Conservation (phyloP, 2,888 invertebrate genomes). For the Schizaphis graminum region DNA sequence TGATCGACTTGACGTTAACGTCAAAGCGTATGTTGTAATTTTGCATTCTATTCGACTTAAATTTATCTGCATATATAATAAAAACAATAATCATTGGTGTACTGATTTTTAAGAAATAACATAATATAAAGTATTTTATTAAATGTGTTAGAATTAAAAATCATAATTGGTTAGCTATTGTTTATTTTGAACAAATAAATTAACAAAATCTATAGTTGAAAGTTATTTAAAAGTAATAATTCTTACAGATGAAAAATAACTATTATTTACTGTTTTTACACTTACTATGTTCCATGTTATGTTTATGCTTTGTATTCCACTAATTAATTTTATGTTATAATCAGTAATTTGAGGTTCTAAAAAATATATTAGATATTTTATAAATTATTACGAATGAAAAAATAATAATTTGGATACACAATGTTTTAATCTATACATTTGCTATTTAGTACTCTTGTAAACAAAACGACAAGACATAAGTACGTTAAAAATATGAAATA, state of each 20-base stretch:
- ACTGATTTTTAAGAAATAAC: no score
- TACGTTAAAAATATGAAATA: no score
- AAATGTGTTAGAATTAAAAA: no score
- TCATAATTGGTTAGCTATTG: not conserved
- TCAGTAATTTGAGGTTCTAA: not conserved
- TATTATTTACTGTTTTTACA: not conserved
- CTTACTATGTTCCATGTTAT: slow-evolving; percentile 1
- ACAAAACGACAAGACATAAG: no score
- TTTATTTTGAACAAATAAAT: not conserved
- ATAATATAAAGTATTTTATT: no score
- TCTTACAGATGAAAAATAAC: not conserved
- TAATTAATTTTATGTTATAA: not conserved
- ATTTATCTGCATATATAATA: not conserved
- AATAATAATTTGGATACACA: no score
- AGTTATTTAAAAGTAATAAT: not conserved
- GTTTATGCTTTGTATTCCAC: not conserved
- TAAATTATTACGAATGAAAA: no score
- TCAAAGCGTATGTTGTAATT: not conserved
- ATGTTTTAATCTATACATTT: no score
- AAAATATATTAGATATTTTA: not conserved
- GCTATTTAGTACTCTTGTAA: no score
- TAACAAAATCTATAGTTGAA: not conserved
- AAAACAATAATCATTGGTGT: not conserved
- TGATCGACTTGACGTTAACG: not conserved
- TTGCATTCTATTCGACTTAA: not conserved